Conservation (phyloP, 2,888 invertebrate genomes). For the Brachycybe producta region DNA sequence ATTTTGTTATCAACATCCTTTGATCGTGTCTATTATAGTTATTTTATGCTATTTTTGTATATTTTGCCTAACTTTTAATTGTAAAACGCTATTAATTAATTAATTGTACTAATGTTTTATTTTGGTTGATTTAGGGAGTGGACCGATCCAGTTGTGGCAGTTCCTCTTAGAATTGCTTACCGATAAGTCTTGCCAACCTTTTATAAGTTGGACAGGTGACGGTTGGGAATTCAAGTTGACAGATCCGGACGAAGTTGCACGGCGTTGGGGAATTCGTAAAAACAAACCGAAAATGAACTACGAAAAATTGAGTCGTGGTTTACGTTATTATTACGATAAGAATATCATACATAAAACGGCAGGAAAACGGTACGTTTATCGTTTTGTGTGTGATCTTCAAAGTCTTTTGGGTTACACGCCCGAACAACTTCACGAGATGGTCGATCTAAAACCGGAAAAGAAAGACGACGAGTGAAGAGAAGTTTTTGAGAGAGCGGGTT, state of each 20-base stretch:
- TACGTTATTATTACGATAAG: constrained; percentile 97
- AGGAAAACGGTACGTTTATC: constrained; percentile 95
- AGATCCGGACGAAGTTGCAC: constrained; percentile 93
- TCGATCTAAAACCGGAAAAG: constrained; percentile 88
- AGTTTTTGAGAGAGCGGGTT: not conserved
- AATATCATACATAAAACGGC: constrained; percentile 99
- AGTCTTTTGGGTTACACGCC: constrained; percentile 88
- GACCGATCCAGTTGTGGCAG: constrained; percentile 97
- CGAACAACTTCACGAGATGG: constrained; percentile 92
- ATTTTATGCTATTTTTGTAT: not conserved
- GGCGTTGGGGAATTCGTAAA: constrained; percentile 88
- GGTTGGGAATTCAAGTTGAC: constrained; percentile 98
- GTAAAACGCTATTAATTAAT: not conserved
- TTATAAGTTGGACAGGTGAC: constrained; percentile 97
- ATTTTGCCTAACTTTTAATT: not conserved
- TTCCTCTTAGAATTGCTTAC: constrained; percentile 87
- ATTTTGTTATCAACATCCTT: too few relatives aligned
- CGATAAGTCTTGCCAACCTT: constrained; percentile 89
- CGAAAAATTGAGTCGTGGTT: constrained; percentile 88
- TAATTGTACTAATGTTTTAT: not conserved
- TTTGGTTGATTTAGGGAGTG: constrained; percentile 42
- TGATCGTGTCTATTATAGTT: not conserved
- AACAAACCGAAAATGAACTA: constrained; percentile 99
- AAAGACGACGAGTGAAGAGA: constrained; percentile 87
- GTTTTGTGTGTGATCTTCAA: constrained; percentile 95